A percentile compares a stretch with the other conserved stretches of the same genome.
Evolutionary conservation across 1,140 invertebrate species (phyloP).

Genomic region (Drosophila bipectinata): DNA sequence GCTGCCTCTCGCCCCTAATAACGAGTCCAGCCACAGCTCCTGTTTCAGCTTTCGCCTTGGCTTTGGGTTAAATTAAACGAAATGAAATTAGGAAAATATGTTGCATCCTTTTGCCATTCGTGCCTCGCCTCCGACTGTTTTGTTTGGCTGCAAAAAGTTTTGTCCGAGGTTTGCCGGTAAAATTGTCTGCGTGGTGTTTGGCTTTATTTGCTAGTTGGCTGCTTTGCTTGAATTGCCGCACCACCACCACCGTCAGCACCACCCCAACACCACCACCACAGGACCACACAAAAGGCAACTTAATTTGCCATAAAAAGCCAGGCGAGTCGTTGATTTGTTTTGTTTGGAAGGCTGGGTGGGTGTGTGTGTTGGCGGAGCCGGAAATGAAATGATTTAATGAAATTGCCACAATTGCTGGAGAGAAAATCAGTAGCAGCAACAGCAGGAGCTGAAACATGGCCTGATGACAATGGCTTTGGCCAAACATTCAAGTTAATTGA

Average conservation of each 20-base stretch:
- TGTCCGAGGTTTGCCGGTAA: constrained; percentile 36
- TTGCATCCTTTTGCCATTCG: constrained; percentile 56
- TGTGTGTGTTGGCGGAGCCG: constrained; percentile 41
- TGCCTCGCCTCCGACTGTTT: constrained; percentile 21
- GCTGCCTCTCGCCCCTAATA: constrained; percentile 3
- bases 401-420: constrained; percentile 69
- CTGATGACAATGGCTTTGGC: constrained; percentile 44
- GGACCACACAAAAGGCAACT: constrained; percentile 50
- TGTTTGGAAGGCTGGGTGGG: constrained; percentile 28
- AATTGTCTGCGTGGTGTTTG: constrained; percentile 59
- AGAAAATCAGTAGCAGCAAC: constrained; percentile 38
- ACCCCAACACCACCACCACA: not conserved
- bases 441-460: constrained; percentile 28
- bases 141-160: constrained; percentile 46
- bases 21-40: not conserved
- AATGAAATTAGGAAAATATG: constrained; percentile 80
- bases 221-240: constrained; percentile 22
- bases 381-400: constrained; percentile 82
- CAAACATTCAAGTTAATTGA: constrained; percentile 74
- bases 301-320: constrained; percentile 76
- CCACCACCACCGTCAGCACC: not conserved
- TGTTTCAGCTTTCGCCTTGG: constrained; percentile 6
- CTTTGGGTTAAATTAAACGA: constrained; percentile 49
- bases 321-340: constrained; percentile 68
- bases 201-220: constrained; percentile 58